Evolutionary conservation across 2,113 vertebrate species (phyloP).

Genomic region (Eretmochelys imbricata): DNA sequence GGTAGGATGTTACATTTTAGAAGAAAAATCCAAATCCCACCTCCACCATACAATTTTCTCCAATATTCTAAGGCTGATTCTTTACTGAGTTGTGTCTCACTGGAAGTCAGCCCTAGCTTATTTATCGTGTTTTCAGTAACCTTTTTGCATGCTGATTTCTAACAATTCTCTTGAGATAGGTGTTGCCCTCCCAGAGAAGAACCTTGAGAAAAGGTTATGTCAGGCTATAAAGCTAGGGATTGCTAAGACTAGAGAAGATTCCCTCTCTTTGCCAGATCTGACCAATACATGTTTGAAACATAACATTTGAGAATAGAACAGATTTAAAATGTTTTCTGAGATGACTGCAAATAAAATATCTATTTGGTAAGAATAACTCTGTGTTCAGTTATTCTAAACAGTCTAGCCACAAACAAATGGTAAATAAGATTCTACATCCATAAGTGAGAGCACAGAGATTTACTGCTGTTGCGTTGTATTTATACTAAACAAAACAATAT

Average conservation of each 20-base stretch:
- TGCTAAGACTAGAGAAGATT: not conserved
- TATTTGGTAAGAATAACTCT: not conserved
- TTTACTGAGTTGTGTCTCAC: slow-evolving; percentile 19
- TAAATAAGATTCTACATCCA: not conserved
- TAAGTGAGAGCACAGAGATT: not conserved
- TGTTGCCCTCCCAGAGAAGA: slow-evolving; percentile 22
- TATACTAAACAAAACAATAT: not conserved
- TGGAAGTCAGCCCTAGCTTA: not conserved
- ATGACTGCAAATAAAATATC: slow-evolving; percentile 18
- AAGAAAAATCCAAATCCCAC: slow-evolving; percentile 61
- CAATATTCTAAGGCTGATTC: slow-evolving; percentile 4
- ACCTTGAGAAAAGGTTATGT: slow-evolving; percentile 4
- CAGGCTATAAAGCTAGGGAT: slow-evolving; percentile 8
- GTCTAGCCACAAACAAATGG: not conserved
- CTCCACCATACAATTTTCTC: slow-evolving; percentile 63
- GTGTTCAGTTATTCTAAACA: slow-evolving; percentile 9
- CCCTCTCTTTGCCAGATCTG: slow-evolving; percentile 18
- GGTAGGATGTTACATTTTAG: slow-evolving; percentile 55
- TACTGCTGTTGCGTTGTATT: not conserved
- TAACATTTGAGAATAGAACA: slow-evolving; percentile 21
- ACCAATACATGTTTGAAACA: not conserved
- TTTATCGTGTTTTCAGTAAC: slow-evolving; percentile 25
- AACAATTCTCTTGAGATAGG: not conserved
- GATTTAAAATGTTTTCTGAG: slow-evolving; percentile 17
- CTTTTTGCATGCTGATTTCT: slow-evolving; percentile 18